These are phyloP conservation scores for Yponomeuta evonymella DNA, from an alignment of 2,888 invertebrate genomes.

Conservation along the genomic window DNA sequence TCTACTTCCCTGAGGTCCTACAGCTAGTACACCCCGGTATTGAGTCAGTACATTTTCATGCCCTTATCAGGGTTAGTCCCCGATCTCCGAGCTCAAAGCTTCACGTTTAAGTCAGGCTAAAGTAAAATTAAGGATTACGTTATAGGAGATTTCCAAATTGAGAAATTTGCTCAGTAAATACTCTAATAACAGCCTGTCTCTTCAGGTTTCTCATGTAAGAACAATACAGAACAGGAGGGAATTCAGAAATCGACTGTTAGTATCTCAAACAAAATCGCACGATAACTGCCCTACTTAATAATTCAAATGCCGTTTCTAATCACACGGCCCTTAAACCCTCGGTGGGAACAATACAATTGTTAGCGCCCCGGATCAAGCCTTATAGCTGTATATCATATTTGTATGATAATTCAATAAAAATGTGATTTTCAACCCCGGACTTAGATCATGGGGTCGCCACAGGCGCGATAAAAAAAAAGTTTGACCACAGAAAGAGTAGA, in stretches of 20 bases:
- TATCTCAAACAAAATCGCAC: not conserved
- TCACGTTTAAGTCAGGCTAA: no score
- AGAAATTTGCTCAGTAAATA: no score
- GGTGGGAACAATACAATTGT: slow-evolving; percentile 30
- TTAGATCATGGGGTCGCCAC: slow-evolving; percentile 29
- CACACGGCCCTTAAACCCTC: not conserved
- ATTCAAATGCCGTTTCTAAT: slow-evolving; percentile 13
- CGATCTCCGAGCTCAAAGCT: no score
- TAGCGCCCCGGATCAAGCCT: slow-evolving; percentile 45
- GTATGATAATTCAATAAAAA: slow-evolving; percentile 72
- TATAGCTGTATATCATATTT: slow-evolving; percentile 66
- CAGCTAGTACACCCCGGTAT: no score
- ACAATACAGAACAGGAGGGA: no score
- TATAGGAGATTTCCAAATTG: no score
- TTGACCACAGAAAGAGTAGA: not conserved
- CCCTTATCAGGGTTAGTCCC: no score
- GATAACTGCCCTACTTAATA: not conserved
- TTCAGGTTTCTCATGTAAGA: no score
- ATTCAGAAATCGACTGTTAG: not conserved
- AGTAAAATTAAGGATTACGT: no score
- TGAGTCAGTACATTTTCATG: no score
- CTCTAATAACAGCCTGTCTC: no score
- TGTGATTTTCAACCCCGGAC: slow-evolving; percentile 55
- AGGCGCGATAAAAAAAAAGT: slow-evolving; percentile 46
- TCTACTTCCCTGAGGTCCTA: no score